Conservation (phyloP, 2,888 invertebrate genomes). For the Xestia sexstrigata region DNA sequence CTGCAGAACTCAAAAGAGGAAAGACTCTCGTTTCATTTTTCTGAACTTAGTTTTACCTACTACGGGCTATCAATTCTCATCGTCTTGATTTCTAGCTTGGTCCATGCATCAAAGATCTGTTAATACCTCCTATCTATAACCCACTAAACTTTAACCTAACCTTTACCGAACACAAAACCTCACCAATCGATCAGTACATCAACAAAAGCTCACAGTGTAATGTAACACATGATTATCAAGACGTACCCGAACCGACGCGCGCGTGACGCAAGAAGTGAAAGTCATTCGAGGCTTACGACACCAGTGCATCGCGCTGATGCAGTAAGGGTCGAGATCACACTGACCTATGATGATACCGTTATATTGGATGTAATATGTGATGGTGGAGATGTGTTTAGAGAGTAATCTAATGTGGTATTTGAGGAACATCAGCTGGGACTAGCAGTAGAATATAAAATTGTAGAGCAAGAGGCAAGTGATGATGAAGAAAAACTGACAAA, state of each 20-base stretch:
- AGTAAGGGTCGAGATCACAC: constrained; percentile 77
- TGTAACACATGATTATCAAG: constrained; percentile 74
- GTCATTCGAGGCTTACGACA: constrained; percentile 84
- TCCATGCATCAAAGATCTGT: not conserved
- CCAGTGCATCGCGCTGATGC: constrained; percentile 85
- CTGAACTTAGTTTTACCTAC: not conserved
- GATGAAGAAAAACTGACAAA: not conserved
- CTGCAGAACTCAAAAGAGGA: not conserved
- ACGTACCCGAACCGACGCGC: constrained; percentile 60
- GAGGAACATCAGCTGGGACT: not conserved
- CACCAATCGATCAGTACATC: constrained; percentile 24
- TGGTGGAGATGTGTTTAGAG: not conserved
- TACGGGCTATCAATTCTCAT: not conserved
- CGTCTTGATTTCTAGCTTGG: not conserved
- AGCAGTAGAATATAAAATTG: not conserved
- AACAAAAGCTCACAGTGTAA: constrained; percentile 64
- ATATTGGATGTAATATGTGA: constrained; percentile 28
- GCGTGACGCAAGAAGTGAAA: constrained; percentile 86
- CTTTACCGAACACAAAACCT: constrained; percentile 5
- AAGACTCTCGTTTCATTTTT: not conserved
- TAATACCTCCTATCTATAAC: not conserved
- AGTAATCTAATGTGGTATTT: not conserved
- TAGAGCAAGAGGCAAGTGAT: not conserved
- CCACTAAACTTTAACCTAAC: not conserved
- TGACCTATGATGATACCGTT: constrained; percentile 64